Evolutionary conservation across 2,888 invertebrate species (phyloP), one percentile per base, ranked within the genome.

Genomic region (Auanema sp.): DNA sequence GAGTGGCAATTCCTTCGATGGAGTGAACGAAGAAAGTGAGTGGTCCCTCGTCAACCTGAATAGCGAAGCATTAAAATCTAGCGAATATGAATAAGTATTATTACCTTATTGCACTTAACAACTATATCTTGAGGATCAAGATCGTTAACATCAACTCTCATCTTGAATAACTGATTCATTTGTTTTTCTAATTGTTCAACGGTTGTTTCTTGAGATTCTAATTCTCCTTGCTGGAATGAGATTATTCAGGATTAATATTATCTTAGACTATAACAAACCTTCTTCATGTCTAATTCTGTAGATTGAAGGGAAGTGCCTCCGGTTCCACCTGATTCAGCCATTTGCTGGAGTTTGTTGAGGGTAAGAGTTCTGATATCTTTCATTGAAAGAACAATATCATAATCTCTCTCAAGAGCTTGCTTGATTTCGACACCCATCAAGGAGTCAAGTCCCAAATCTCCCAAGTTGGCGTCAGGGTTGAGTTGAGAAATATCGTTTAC

Each of bases 361-460:
- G 92, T 92, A 52, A 94, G 87, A 18, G 82, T 82, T 49, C 82
- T 78, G 65, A 82, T 82, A 58, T 82, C 82, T 85, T 92, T 92
- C 76, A 93, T 91, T 68, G 91, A 90, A 68, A 97, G 87, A 23
- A 92, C 90, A 64, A 96, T 86, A 85, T 97, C 95, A 86, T 91
- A 94, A 71, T 86, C 86, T 68, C 86, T 78, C 71, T 87, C 87
- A 43, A 87, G 74, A 4, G 86, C 84, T 73, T 87, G 87, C 71
- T 96, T 96, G 83, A 98, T 93, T 88, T 98, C 98, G 1, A 97
- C 94, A 52, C 95, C 95, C 97, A 97, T 97, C 75, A 98, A 87
- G 1, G 96, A 96, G 85, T 98, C 97, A 90, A 98, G 92, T 67
- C 97, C 97, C 47, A 98, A 88, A 85, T 98, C 97, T 33, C 93